A percentile compares a stretch with the other conserved stretches of the same genome.
Conservation (phyloP, 2,797 vertebrate species). For the Potorous gilbertii region DNA sequence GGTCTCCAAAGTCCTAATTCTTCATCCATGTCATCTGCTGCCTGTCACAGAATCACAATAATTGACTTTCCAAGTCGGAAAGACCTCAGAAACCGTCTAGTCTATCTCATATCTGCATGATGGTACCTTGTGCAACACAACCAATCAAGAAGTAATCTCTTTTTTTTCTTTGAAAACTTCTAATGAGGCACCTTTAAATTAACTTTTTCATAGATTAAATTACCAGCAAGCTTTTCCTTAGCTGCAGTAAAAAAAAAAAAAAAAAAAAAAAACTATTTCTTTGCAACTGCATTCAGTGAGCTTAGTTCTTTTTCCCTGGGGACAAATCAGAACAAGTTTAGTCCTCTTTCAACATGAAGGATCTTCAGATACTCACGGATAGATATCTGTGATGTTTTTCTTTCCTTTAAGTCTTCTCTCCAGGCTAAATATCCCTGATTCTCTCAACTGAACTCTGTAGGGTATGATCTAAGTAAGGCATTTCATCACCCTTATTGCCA, state of each 20-base stretch:
- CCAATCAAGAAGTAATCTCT: background rate
- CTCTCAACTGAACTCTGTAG: background rate
- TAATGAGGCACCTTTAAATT: background rate
- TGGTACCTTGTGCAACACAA: background rate
- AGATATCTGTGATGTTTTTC: background rate
- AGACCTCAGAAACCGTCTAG: background rate
- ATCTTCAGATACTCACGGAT: background rate
- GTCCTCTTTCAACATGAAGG: background rate
- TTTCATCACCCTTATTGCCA: background rate
- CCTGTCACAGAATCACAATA: background rate
- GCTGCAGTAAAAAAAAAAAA: background rate
- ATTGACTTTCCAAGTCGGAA: background rate
- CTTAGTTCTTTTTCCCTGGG: background rate
- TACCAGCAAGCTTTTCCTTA: background rate
- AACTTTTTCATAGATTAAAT: background rate
- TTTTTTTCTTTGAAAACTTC: background rate
- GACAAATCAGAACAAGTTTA: background rate
- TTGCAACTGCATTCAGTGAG: background rate
- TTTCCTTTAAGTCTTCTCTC: background rate
- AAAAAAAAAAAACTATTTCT: background rate
- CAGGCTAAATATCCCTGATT: background rate
- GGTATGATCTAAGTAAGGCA: background rate
- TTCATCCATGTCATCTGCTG: background rate
- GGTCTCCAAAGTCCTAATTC: background rate
- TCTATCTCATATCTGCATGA: background rate